phyloP scores from a whole-genome alignment of 2,797 vertebrate species.

The Squalus acanthias region DNA sequence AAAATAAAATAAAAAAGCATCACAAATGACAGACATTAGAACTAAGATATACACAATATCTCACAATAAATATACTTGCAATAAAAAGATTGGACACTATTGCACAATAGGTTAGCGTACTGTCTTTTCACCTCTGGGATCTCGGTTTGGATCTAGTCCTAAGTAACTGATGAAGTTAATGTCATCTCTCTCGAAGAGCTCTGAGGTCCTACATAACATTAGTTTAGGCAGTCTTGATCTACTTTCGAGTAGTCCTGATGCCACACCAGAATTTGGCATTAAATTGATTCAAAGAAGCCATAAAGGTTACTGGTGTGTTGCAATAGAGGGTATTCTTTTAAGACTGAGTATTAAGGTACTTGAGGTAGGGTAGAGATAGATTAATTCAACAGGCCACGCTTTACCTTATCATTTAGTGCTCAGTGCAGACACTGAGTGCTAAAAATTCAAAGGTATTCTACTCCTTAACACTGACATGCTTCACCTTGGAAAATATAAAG shows the following conservation, averaged over 20 bases:
- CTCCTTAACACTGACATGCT: background rate
- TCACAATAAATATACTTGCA: background rate
- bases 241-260: background rate
- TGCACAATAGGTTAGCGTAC: background rate
- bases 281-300: background rate
- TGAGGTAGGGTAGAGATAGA: background rate
- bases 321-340: background rate
- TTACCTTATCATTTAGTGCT: background rate
- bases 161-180: background rate
- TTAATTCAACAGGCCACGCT: background rate
- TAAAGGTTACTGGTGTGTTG: no score
- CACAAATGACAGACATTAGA: background rate
- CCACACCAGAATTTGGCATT: background rate
- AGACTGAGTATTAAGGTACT: background rate
- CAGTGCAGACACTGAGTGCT: background rate
- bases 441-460: background rate
- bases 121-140: background rate
- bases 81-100: background rate
- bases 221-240: background rate
- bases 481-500: background rate
- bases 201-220: background rate
- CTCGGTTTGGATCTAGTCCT: background rate
- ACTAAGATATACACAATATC: background rate
- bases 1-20: background rate
- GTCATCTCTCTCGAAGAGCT: background rate